Evolutionary conservation across 2,888 invertebrate genomes (phyloP).

Genomic region (Drosophila gaucha): DNA sequence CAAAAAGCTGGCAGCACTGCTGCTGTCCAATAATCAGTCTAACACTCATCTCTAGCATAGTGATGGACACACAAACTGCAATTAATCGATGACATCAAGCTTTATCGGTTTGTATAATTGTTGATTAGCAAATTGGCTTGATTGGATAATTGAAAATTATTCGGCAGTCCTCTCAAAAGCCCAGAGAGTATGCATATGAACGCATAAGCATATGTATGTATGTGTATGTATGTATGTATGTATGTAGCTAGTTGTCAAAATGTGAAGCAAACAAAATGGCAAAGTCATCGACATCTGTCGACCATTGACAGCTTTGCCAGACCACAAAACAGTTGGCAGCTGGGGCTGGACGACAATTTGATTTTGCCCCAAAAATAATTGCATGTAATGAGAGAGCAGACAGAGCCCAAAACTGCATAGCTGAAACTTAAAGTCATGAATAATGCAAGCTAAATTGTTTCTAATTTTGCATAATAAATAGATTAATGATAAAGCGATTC

Average conservation of each 20-base stretch:
- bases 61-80: no score
- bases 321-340: conserved; percentile 2
- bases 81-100: background rate
- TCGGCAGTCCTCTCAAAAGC: background rate
- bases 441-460: conserved; percentile 7
- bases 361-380: conserved; percentile 7
- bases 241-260: no score
- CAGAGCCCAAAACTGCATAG: background rate
- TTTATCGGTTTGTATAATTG: conserved; percentile 3
- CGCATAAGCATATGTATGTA: no score
- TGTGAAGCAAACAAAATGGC: background rate
- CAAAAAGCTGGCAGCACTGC: no score
- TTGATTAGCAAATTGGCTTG: background rate
- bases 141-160: conserved; percentile 6
- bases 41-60: background rate
- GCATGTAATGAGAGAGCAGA: background rate
- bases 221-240: no score
- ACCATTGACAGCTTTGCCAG: no score
- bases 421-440: background rate
- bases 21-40: background rate
- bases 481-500: background rate
- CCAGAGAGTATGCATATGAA: background rate
- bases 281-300: no score
- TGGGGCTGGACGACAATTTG: background rate
- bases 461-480: background rate